A percentile compares a stretch with the other conserved stretches of the same genome.
Evolutionary conservation across 1,140 invertebrate genomes (phyloP).

Genomic region (Zaprionus nigranus): DNA sequence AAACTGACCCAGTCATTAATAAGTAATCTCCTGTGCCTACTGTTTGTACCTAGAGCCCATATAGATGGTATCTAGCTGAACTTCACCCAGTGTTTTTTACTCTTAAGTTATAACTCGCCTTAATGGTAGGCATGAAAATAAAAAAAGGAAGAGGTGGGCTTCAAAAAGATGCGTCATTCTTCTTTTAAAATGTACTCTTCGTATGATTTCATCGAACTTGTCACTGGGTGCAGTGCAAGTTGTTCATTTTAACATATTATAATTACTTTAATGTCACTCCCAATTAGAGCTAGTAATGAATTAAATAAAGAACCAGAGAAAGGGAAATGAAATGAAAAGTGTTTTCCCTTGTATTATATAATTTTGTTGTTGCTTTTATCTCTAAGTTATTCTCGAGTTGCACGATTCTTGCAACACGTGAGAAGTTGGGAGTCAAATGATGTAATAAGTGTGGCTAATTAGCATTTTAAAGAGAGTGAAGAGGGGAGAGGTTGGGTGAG

Average conservation of each 20-base stretch:
- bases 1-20: background rate
- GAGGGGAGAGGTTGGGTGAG: no score
- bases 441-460: constrained; percentile 46
- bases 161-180: constrained; percentile 37
- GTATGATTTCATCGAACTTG: constrained; percentile 21
- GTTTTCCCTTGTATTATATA: constrained; percentile 29
- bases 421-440: constrained; percentile 17
- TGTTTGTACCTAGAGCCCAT: background rate
- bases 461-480: constrained; percentile 20
- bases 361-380: constrained; percentile 39
- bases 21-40: background rate
- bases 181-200: constrained; percentile 8
- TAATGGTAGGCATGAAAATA: constrained; percentile 11
- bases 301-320: constrained; percentile 8
- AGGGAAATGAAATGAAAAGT: background rate
- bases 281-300: constrained; percentile 42
- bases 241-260: constrained; percentile 5
- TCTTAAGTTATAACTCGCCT: background rate
- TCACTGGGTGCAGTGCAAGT: background rate
- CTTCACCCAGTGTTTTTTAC: background rate
- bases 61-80: background rate
- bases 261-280: constrained; percentile 15
- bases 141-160: background rate
- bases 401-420: constrained; percentile 38
- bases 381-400: constrained; percentile 32